Conservation (phyloP, 1,140 invertebrate species). For the Lutraria rhynchaena region DNA sequence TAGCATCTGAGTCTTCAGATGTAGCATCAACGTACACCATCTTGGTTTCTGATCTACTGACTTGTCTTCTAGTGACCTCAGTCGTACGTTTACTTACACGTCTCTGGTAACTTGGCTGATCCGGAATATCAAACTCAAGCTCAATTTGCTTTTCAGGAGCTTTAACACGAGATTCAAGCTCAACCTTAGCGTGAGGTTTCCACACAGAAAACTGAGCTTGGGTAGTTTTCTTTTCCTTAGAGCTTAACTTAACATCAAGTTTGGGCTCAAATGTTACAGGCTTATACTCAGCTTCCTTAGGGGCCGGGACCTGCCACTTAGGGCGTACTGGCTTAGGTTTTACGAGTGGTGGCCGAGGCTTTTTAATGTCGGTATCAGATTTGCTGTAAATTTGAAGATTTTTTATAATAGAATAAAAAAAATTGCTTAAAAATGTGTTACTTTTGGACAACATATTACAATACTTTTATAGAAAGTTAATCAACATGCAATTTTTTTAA, state of each 20-base stretch:
- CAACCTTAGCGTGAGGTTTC: not conserved
- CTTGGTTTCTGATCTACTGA: slow-evolving; percentile 30
- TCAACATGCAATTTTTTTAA: too few species aligned
- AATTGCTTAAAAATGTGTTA: too few species aligned
- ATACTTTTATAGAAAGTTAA: too few species aligned
- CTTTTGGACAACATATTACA: too few species aligned
- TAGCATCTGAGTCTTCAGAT: slow-evolving; percentile 36
- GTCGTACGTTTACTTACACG: slow-evolving; percentile 5
- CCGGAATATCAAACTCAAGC: not conserved
- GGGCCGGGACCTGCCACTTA: slow-evolving; percentile 47
- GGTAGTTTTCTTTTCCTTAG: not conserved
- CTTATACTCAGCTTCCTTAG: not conserved
- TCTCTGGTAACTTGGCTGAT: not conserved
- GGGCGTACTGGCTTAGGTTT: slow-evolving; percentile 61
- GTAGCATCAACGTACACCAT: slow-evolving; percentile 27
- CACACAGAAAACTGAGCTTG: not conserved
- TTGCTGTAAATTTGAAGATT: slow-evolving; percentile 40
- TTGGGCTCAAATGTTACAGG: slow-evolving; percentile 24
- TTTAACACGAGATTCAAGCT: slow-evolving; percentile 3
- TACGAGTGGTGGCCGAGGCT: slow-evolving; percentile 47
- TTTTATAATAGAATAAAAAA: too few species aligned
- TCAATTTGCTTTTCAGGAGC: not conserved
- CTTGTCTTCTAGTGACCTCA: not conserved
- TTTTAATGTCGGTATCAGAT: slow-evolving; percentile 55
- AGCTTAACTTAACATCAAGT: not conserved